These are phyloP conservation scores for Myrmophylax atrothorax DNA, from an alignment of 2,113 vertebrate species.

Conservation along the genomic window DNA sequence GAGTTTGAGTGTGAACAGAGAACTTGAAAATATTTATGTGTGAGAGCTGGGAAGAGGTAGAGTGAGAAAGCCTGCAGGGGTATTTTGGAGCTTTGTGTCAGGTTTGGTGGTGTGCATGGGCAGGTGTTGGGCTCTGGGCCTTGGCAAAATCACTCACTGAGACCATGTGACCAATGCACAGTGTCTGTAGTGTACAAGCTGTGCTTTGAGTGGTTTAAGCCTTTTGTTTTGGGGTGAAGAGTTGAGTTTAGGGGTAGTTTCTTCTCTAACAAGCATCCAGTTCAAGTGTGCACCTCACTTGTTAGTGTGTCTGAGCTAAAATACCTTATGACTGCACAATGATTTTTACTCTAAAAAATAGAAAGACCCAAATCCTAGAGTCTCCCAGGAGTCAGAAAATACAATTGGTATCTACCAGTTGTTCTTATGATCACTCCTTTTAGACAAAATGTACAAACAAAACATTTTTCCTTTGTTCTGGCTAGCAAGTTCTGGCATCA, in stretches of 20 bases:
- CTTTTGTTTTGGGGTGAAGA: not conserved
- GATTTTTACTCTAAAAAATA: not conserved
- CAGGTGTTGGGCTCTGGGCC: not conserved
- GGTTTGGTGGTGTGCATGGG: not conserved
- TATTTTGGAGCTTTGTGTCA: not conserved
- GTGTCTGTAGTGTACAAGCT: not conserved
- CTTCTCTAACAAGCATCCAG: not conserved
- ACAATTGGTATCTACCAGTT: not conserved
- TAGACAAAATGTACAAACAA: not conserved
- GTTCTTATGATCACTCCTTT: not conserved
- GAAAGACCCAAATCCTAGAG: not conserved
- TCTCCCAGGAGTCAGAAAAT: not conserved
- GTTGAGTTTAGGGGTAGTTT: accelerated
- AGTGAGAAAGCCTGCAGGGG: not conserved
- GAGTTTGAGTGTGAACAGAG: not conserved
- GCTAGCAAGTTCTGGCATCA: not conserved
- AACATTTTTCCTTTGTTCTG: not conserved
- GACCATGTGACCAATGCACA: not conserved
- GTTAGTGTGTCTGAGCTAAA: not conserved
- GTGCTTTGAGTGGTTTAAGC: not conserved
- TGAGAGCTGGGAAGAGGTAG: not conserved
- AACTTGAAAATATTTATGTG: not conserved
- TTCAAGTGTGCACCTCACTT: not conserved
- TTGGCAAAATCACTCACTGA: not conserved
- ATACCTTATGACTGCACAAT: not conserved